phyloP scores from a whole-genome alignment of 1,140 invertebrate species.

The Heliconius melpomene region DNA sequence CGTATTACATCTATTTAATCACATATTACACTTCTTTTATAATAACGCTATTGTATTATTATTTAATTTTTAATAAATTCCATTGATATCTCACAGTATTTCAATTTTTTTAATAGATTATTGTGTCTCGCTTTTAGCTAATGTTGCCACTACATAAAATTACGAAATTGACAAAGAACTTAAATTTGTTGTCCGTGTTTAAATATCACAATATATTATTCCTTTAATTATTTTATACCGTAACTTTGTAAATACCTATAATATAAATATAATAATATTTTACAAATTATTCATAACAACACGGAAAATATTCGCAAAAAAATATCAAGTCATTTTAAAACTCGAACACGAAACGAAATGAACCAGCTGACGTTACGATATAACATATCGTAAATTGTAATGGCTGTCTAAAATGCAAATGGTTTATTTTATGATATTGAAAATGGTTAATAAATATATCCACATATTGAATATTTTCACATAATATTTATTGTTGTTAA shows the following conservation, averaged over 20 bases:
- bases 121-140: constrained; percentile 25
- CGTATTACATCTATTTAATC: constrained; percentile 16
- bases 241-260: background rate
- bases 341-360: too few species aligned
- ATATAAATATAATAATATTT: background rate
- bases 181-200: background rate
- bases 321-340: too few species aligned
- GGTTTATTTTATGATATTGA: too few species aligned
- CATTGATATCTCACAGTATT: background rate
- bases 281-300: background rate
- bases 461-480: too few species aligned
- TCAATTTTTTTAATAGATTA: constrained; percentile 25
- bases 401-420: too few species aligned
- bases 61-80: background rate
- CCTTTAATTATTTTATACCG: background rate
- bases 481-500: too few species aligned
- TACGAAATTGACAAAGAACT: background rate
- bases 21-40: background rate
- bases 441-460: too few species aligned
- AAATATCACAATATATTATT: background rate
- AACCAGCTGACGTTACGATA: too few species aligned
- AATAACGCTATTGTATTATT: background rate
- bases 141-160: constrained; percentile 22
- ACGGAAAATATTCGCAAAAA: too few species aligned
- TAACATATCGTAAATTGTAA: too few species aligned